Conservation (phyloP, 2,888 invertebrate species). For the Acleris cristana region DNA sequence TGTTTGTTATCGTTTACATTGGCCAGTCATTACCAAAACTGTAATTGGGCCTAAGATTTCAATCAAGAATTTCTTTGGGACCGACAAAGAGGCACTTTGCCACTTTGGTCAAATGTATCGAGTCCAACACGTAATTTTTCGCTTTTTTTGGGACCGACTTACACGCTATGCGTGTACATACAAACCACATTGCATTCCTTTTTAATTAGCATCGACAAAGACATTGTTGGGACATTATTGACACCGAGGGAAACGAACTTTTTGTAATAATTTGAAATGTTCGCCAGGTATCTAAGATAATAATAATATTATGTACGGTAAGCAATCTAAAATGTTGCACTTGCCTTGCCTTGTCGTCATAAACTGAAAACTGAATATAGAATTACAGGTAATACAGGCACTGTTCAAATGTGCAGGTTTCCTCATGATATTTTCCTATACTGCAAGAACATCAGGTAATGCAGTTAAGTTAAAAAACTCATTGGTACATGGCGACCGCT, state of each 20-base stretch:
- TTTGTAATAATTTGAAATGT: too few relatives aligned
- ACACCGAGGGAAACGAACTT: background rate
- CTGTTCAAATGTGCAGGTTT: too few relatives aligned
- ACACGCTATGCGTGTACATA: constrained; percentile 29
- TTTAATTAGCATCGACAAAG: constrained; percentile 25
- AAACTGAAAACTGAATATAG: too few relatives aligned
- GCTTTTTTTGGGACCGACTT: constrained; percentile 23
- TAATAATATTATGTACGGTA: too few relatives aligned
- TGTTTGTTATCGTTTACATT: background rate
- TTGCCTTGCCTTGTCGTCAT: too few relatives aligned
- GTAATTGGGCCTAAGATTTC: constrained; percentile 13
- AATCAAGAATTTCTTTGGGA: constrained; percentile 16
- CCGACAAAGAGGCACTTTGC: constrained; percentile 21
- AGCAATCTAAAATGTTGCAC: too few relatives aligned
- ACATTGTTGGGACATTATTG: constrained; percentile 3
- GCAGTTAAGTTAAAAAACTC: too few relatives aligned
- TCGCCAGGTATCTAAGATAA: too few relatives aligned
- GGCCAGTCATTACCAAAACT: background rate
- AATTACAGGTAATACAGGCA: too few relatives aligned
- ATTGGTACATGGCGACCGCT: too few relatives aligned
- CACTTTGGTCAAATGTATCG: constrained; percentile 24
- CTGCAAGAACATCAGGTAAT: too few relatives aligned
- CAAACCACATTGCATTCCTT: constrained; percentile 16
- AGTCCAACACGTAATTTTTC: constrained; percentile 7
- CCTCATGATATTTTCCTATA: too few relatives aligned